Conservation (phyloP, 2,113 vertebrate genomes). For the Castor canadensis region DNA sequence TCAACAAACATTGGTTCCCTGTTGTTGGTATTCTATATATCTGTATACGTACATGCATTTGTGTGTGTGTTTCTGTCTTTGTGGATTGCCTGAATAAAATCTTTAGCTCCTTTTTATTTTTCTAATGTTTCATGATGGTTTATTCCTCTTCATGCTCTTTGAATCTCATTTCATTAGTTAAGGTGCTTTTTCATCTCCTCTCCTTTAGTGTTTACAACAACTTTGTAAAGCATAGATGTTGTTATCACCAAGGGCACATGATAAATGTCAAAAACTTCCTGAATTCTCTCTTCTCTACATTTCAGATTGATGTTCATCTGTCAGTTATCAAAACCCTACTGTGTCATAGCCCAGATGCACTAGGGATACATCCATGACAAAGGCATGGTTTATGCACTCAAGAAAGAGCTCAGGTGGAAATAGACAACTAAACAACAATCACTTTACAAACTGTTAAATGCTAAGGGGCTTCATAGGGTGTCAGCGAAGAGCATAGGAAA, state of each 20-base stretch:
- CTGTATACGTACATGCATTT: neutral
- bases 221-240: neutral
- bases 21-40: too few species aligned
- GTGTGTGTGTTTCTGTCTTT: constrained; percentile 27
- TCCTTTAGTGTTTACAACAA: neutral
- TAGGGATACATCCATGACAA: neutral
- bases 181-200: neutral
- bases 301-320: neutral
- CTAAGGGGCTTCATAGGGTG: neutral
- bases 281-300: neutral
- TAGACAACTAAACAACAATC: neutral
- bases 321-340: neutral
- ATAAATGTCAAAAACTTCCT: neutral
- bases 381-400: neutral
- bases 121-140: too few species aligned
- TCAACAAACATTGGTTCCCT: neutral
- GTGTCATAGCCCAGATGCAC: neutral
- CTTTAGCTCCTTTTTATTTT: constrained; percentile 7
- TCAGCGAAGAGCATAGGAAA: neutral
- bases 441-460: neutral
- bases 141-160: neutral
- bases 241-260: neutral
- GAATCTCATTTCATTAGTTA: constrained; percentile 20
- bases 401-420: neutral
- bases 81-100: constrained; percentile 4